Percentiles rank a stretch among this genome's conserved stretches.
Conservation (phyloP, 2,888 invertebrate genomes). For the Stenolophus ochropezus region DNA sequence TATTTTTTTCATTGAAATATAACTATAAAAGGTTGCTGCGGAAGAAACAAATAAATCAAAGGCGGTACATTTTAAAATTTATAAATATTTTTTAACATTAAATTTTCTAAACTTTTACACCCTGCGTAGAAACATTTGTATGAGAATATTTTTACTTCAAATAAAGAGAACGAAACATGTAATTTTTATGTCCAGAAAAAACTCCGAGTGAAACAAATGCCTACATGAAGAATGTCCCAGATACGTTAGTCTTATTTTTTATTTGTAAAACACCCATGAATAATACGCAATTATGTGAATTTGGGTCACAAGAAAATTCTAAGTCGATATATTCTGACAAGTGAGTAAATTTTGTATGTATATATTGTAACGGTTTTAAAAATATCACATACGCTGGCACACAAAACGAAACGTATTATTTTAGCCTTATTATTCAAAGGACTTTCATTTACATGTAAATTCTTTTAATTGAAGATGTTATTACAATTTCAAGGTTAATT, state of each 20-base stretch:
- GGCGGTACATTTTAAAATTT: too few relatives aligned
- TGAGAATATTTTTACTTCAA: not conserved
- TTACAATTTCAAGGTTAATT: not conserved
- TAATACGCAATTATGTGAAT: slow-evolving; percentile 40
- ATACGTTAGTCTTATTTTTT: not conserved
- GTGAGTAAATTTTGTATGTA: not conserved
- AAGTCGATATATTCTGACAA: slow-evolving; percentile 31
- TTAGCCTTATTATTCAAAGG: not conserved
- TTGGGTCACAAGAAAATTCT: slow-evolving; percentile 22
- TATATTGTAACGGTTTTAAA: not conserved
- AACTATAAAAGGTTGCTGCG: too few relatives aligned
- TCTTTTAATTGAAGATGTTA: not conserved
- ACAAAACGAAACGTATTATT: not conserved
- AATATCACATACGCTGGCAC: not conserved
- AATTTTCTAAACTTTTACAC: too few relatives aligned
- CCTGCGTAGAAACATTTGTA: too few relatives aligned
- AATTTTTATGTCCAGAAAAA: not conserved
- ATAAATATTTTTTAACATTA: too few relatives aligned
- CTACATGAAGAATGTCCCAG: slow-evolving; percentile 5
- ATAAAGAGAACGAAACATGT: not conserved
- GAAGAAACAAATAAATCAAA: too few relatives aligned
- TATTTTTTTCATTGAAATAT: too few relatives aligned
- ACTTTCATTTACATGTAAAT: not conserved
- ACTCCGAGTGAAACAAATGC: slow-evolving; percentile 1
- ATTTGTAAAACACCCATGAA: slow-evolving; percentile 26